These are phyloP conservation scores for Rhea americana DNA, from an alignment of 2,113 vertebrate genomes.

Conservation along the genomic window DNA sequence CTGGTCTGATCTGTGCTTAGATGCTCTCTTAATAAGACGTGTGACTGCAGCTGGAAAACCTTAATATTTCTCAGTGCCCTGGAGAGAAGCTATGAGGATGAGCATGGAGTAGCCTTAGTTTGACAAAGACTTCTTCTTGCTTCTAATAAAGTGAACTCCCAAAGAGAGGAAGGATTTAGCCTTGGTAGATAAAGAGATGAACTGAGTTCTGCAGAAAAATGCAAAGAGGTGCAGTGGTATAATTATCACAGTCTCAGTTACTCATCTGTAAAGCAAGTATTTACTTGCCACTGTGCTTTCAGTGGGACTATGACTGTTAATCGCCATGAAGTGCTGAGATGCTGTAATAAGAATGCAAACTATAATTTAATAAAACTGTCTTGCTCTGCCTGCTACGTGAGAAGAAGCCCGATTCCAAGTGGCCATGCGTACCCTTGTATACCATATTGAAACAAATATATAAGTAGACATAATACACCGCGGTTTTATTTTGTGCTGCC, in stretches of 20 bases:
- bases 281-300: not conserved
- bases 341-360: not conserved
- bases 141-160: not conserved
- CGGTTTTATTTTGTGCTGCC: not conserved
- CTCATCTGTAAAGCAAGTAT: slow-evolving; percentile 39
- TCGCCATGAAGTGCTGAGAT: not conserved
- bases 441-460: not conserved
- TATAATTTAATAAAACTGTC: not conserved
- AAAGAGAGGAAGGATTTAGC: not conserved
- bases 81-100: not conserved
- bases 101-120: not conserved
- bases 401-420: rapidly evolving
- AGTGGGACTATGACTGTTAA: not conserved
- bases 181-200: not conserved
- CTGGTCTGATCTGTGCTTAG: not conserved
- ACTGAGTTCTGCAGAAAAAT: slow-evolving; percentile 2
- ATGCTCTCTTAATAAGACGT: not conserved
- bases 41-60: not conserved
- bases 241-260: slow-evolving; percentile 4
- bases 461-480: not conserved
- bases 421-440: not conserved
- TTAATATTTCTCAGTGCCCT: not conserved
- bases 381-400: not conserved
- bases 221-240: not conserved
- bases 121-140: not conserved